Evolutionary conservation across 2,113 vertebrate species (phyloP).

Genomic region (human (Homo sapiens)): GRCh38 chr9:1207001-1207500

Average conservation of each 20-base stretch:
- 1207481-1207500: not conserved
- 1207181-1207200: not conserved
- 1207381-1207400: conserved; percentile 74
- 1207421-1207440: conserved; percentile 33
- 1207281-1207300: conserved; percentile 26
- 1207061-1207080: not conserved
- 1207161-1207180: not conserved
- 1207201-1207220: not conserved
- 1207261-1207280: not conserved
- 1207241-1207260: not conserved
- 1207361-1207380: conserved; percentile 73
- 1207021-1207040: not conserved
- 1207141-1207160: not conserved
- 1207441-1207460: conserved; percentile 37
- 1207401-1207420: conserved; percentile 69
- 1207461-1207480: not conserved
- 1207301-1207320: not conserved
- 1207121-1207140: not conserved
- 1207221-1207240: not conserved
- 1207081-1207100: not conserved
- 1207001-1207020: not conserved
- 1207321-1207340: conserved; percentile 27
- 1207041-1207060: not conserved
- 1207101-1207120: not conserved
- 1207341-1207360: conserved; percentile 13